Percentiles rank a stretch among this genome's conserved stretches.
Conservation (phyloP, 2,888 invertebrate species). For the Hartigia nigra region DNA sequence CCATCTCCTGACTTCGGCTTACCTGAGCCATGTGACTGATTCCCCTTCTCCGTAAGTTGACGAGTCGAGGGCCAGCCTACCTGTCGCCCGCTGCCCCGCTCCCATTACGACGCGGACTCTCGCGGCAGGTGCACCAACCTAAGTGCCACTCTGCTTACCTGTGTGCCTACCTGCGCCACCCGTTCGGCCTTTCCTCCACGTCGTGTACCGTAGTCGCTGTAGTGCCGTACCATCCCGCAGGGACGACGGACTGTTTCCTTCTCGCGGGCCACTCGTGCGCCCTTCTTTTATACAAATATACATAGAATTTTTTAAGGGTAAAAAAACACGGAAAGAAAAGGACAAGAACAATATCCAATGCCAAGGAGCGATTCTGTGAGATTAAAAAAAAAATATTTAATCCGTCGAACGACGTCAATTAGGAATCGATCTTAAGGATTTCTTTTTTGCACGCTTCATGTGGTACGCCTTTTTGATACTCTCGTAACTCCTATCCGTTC, state of each 20-base stretch:
- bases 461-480: not conserved
- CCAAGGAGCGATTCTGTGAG: not conserved
- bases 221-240: slow-evolving; percentile 48
- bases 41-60: slow-evolving; percentile 62
- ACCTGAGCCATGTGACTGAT: slow-evolving; percentile 65
- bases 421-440: not conserved
- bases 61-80: slow-evolving; percentile 64
- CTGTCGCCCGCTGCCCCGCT: slow-evolving; percentile 65
- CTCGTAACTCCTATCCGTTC: not conserved
- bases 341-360: not conserved
- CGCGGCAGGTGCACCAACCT: slow-evolving; percentile 66
- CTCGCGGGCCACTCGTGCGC: not conserved
- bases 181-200: slow-evolving; percentile 11
- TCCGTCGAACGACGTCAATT: not conserved
- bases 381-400: not conserved
- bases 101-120: slow-evolving; percentile 66
- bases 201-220: slow-evolving; percentile 25
- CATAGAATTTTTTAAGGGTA: not conserved
- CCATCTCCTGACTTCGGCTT: slow-evolving; percentile 33
- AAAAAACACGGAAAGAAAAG: not conserved
- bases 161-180: slow-evolving; percentile 46
- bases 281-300: not conserved
- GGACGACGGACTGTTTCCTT: slow-evolving; percentile 7
- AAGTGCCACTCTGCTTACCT: slow-evolving; percentile 52
- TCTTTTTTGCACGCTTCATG: not conserved